These are phyloP conservation scores for Spinus pinus DNA, from an alignment of 2,797 vertebrate genomes.

Conservation along the genomic window DNA sequence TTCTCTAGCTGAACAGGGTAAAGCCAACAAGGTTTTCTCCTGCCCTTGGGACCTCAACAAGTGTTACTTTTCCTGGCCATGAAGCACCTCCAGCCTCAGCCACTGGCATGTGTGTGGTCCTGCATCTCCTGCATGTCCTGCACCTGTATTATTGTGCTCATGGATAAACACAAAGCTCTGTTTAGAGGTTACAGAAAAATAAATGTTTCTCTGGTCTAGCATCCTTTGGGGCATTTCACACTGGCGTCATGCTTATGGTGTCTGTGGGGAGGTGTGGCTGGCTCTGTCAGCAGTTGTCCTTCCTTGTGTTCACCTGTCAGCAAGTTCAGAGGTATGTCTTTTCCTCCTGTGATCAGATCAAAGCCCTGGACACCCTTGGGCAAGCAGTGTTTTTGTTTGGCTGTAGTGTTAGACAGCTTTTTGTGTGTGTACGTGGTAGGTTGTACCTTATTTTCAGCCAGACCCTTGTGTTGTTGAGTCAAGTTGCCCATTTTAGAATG, in stretches of 20 bases:
- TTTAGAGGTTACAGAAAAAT: background rate
- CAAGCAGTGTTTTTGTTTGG: background rate
- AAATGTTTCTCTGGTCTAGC: background rate
- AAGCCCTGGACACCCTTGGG: background rate
- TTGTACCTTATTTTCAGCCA: background rate
- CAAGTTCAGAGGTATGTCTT: background rate
- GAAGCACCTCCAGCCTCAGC: background rate
- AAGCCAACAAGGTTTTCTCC: background rate
- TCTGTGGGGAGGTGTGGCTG: background rate
- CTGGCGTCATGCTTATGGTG: background rate
- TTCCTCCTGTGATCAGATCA: background rate
- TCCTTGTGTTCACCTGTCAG: background rate
- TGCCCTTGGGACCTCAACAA: background rate
- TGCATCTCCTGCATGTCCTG: background rate
- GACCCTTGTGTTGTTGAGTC: background rate
- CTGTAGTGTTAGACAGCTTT: background rate
- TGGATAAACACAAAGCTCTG: background rate
- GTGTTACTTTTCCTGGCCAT: background rate
- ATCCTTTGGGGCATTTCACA: background rate
- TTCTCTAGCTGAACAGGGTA: background rate
- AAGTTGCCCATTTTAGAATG: background rate
- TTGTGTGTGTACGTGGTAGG: accelerated
- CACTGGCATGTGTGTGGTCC: accelerated
- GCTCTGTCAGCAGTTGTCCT: background rate
- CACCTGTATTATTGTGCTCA: background rate